Base-by-base conservation (phyloP, 2,888 invertebrate species). In the Pollenia angustigena region DNA sequence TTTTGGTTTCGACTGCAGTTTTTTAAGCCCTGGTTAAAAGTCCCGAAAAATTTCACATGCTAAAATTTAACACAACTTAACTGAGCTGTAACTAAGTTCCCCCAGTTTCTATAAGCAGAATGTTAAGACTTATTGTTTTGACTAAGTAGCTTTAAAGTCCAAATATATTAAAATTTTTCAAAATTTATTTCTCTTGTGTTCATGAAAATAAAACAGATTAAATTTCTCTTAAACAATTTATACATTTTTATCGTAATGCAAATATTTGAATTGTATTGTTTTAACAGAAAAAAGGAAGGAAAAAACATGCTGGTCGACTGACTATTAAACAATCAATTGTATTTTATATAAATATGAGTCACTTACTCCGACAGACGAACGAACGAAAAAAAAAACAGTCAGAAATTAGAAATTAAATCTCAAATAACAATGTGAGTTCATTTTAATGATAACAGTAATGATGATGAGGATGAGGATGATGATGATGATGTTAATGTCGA, bases 231-330 rank as follows among this genome's bases (percentile, higher is more conserved):
- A 68, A 64, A 68, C 64, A 60, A 23, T n/a, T 50, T 74, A 75
- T 50, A 23, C 50, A 68, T 1, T 75, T 58, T 72, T 54, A 72
- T 66, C 56, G 46, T 8, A 78, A 76, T 48, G 46, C 56, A 71
- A 71, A 78, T 78, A 18, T 50, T 44, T 50, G 52, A 32, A 71
- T 40, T 48, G 46, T 23, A 54, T 60, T 16, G 7, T 44, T 68
- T 40, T 50, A 6, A 48, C 18, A 56, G 48, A 42, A 48, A 60
- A 56, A 52, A 18, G 18, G 4, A 58, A 23, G 6, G 40, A n/a
- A 48, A 68, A 79, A 58, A 72, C 48, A 80, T 85, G 79, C 84
- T 85, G 84, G 84, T 85, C 16, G 68, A 52, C 14, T 75, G 18
- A 32, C 32, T 32, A 32, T 7, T 16, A 16, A 69, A 46, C 44